Conservation (phyloP, 2,797 vertebrate species). For the Sebastes steindachneri region DNA sequence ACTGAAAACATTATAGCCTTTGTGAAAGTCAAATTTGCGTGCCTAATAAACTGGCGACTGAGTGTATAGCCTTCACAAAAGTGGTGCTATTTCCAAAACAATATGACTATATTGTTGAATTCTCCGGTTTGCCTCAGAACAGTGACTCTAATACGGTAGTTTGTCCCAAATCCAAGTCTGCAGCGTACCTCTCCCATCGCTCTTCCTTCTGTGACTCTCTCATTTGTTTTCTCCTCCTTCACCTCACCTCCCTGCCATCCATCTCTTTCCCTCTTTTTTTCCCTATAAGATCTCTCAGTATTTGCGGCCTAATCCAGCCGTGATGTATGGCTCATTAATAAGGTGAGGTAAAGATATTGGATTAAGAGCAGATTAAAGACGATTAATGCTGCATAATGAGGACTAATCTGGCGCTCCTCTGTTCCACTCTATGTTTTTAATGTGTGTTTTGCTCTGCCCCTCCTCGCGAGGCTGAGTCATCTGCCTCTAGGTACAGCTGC, state of each 20-base stretch:
- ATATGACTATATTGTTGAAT: not conserved
- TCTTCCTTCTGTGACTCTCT: not conserved
- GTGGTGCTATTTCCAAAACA: not conserved
- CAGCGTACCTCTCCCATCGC: not conserved
- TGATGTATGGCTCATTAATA: conserved; percentile 67
- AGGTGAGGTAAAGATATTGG: conserved; percentile 73
- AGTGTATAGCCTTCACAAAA: not conserved
- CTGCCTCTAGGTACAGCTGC: conserved; percentile 59
- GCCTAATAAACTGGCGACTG: not conserved
- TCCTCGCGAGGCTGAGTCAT: conserved; percentile 50
- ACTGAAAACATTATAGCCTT: not conserved
- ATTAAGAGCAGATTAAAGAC: conserved; percentile 79
- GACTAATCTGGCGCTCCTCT: conserved; percentile 61
- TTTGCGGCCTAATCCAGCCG: conserved; percentile 65
- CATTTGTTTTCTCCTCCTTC: conserved; percentile 11
- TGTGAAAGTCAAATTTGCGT: not conserved
- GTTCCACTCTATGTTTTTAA: conserved; percentile 57
- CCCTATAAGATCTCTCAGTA: conserved; percentile 18
- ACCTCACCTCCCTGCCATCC: not conserved
- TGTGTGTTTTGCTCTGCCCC: conserved; percentile 55
- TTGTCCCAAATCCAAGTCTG: not conserved
- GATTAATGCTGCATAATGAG: conserved; percentile 78
- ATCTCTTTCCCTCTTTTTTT: not conserved
- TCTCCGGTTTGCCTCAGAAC: not conserved
- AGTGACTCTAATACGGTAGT: not conserved